Conservation (phyloP, 2,113 vertebrate species). For the Tonatia bakeri region DNA sequence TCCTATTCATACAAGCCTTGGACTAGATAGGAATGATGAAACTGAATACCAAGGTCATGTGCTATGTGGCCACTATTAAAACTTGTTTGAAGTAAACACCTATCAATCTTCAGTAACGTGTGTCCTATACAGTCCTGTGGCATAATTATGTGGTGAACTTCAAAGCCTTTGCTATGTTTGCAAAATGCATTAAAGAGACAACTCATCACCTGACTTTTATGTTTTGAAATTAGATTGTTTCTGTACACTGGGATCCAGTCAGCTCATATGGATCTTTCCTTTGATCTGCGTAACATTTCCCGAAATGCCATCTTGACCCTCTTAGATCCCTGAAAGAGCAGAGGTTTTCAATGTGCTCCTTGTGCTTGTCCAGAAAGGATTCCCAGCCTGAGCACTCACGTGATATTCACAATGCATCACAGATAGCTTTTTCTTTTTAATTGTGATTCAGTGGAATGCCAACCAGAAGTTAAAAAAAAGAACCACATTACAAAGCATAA, state of each 20-base stretch:
- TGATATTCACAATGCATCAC: background rate
- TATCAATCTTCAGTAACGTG: constrained; percentile 40
- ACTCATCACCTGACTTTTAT: constrained; percentile 62
- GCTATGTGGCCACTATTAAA: background rate
- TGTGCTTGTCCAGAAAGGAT: constrained; percentile 39
- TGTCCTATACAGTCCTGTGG: background rate
- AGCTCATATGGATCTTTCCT: constrained; percentile 43
- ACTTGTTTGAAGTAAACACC: background rate
- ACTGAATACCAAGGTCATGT: constrained; percentile 17
- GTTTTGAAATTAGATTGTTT: constrained; percentile 45
- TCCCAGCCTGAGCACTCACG: background rate
- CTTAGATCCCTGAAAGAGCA: background rate
- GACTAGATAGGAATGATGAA: background rate
- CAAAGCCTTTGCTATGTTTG: constrained; percentile 53
- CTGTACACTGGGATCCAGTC: constrained; percentile 21
- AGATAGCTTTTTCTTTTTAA: constrained; percentile 61
- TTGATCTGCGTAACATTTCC: constrained; percentile 57
- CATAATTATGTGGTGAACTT: constrained; percentile 7
- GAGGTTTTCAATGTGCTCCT: fast-evolving
- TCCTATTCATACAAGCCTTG: background rate
- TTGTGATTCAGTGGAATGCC: constrained; percentile 68
- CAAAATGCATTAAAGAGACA: constrained; percentile 61
- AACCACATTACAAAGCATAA: constrained; percentile 76
- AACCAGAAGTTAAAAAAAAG: constrained; percentile 55
- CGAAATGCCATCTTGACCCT: constrained; percentile 29